A percentile compares a stretch with the other conserved stretches of the same genome.
phyloP scores from a whole-genome alignment of 1,140 invertebrate genomes.

The Lamellibrachia luymesi region DNA sequence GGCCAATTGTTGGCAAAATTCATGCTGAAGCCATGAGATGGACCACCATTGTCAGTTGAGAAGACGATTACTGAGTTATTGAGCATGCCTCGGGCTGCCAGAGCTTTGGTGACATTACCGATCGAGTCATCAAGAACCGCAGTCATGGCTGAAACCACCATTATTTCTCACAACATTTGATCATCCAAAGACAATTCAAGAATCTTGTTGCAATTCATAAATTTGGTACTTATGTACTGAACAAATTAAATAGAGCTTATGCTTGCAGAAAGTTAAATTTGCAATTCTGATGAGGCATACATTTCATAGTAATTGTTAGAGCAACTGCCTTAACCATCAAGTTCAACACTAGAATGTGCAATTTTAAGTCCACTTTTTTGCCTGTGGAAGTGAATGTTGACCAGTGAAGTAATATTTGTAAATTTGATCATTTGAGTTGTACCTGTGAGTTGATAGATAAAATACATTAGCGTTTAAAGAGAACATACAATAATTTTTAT shows the following conservation, averaged over 20 bases:
- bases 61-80: conserved; percentile 59
- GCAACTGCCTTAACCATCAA: not conserved
- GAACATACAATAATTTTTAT: too few relatives aligned
- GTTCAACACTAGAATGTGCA: too few relatives aligned
- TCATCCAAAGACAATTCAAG: not conserved
- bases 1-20: conserved; percentile 92
- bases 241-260: too few relatives aligned
- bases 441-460: too few relatives aligned
- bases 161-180: not conserved
- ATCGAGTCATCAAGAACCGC: conserved; percentile 59
- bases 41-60: conserved; percentile 55
- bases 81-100: conserved; percentile 55
- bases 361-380: too few relatives aligned
- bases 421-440: not conserved
- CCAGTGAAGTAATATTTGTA: not conserved
- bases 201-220: not conserved
- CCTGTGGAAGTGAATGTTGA: too few relatives aligned
- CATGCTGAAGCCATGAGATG: conserved; percentile 73
- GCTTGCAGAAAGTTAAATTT: not conserved
- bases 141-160: conserved; percentile 56
- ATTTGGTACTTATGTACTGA: too few relatives aligned
- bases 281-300: not conserved
- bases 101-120: conserved; percentile 55
- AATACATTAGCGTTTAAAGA: too few relatives aligned
- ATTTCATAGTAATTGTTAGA: not conserved